Base-by-base conservation (phyloP, 2,888 invertebrate genomes). In the Cryptosula pallasiana region DNA sequence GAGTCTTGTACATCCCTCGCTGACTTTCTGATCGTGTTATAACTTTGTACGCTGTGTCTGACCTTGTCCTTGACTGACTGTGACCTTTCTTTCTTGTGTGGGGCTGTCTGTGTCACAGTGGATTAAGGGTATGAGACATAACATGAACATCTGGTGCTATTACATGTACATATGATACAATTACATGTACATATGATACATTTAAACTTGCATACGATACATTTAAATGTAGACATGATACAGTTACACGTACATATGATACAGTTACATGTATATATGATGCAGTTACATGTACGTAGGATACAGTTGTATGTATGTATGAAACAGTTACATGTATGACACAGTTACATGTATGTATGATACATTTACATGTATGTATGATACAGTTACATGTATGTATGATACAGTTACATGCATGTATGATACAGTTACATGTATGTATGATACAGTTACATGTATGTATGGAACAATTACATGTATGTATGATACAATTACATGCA, bases 1-100 rank as follows among this genome's bases (percentile, higher is more conserved):
- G 29, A 5, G n/a, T 63, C 63, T 32, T 63, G 63, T 32, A 63
- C 63, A 13, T 63, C 9, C 32, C 63, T 63, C 5, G 63, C 63
- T 2, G 63, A 5, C 13, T 32, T 34, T 5, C 63, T 27, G 27
- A 63, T 63, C 3, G 63, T 63, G 20, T 63, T 27, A 32, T 63
- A 63, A 13, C n/a, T 5, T 2, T 16, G 27, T 5, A 63, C 63
- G 32, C 63, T 63, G 25, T 63, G 29, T 27, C 5, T 2, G 5
- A 63, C 63, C 63, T 32, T 25, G 13, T 9, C 34, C 9, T 34
- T 63, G 1, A 63, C 34, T 25, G 25, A 13, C 9, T 32, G 27
- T 13, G 63, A 27, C n/a, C 63, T 34, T 16, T 16, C n/a, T 23
- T 57, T 57, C n/a, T 23, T 25, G 5, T 5, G 9, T 5, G 45